Percentiles rank a stretch among this genome's conserved stretches.
phyloP scores from a whole-genome alignment of 37 sponge, comb jelly and placozoan species.

The Haliclona indistincta region DNA sequence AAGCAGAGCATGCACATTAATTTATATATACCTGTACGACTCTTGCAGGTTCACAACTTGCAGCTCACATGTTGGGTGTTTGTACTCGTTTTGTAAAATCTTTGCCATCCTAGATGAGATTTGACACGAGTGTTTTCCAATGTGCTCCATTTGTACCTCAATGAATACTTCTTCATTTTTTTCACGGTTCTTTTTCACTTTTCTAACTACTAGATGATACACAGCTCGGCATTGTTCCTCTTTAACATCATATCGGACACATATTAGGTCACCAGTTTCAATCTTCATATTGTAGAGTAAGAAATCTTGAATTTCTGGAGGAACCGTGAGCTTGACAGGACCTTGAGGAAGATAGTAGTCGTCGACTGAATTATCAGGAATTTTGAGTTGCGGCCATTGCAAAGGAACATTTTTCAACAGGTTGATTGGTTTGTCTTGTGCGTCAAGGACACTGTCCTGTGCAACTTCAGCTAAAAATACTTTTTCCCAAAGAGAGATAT shows the following conservation, averaged over 20 bases:
- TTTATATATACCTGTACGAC: slow-evolving; percentile 36
- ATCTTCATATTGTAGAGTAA: slow-evolving; percentile 34
- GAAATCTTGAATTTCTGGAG: slow-evolving; percentile 14
- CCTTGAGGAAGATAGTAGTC: slow-evolving; percentile 18
- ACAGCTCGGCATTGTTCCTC: slow-evolving; percentile 25
- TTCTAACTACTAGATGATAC: slow-evolving; percentile 55
- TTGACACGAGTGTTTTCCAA: slow-evolving; percentile 46
- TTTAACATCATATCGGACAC: slow-evolving; percentile 55
- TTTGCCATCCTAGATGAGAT: slow-evolving; percentile 42
- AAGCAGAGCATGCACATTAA: not conserved
- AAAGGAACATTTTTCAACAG: slow-evolving; percentile 50
- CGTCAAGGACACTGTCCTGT: slow-evolving; percentile 35
- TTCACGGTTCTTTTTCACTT: not conserved
- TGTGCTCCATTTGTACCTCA: slow-evolving; percentile 13
- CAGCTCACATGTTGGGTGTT: slow-evolving; percentile 37
- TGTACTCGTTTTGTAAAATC: slow-evolving; percentile 6
- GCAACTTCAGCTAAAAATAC: slow-evolving; percentile 71
- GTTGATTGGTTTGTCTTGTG: slow-evolving; percentile 6
- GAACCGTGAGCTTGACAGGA: slow-evolving; percentile 1
- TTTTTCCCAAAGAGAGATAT: slow-evolving; percentile 58
- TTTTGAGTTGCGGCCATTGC: slow-evolving; percentile 52
- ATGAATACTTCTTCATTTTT: not conserved
- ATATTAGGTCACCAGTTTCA: slow-evolving; percentile 54
- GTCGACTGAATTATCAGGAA: slow-evolving; percentile 18
- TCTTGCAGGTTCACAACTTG: slow-evolving; percentile 44